Evolutionary conservation across 2,113 vertebrate genomes (phyloP).

Genomic region (Aythya baeri): DNA sequence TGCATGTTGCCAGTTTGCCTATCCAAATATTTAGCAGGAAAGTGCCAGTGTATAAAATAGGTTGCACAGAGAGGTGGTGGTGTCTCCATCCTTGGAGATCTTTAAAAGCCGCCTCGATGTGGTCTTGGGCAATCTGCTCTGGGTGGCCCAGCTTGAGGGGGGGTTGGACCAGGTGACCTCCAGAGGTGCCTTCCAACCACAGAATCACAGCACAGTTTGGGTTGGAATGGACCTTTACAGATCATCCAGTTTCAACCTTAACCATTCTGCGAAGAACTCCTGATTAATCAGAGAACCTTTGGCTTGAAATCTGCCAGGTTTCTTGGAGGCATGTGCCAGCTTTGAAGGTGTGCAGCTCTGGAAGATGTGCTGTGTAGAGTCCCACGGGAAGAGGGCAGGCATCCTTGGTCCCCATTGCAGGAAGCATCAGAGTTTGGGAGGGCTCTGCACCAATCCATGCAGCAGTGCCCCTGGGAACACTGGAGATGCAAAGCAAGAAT

Average conservation of each 20-base stretch:
- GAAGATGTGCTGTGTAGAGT: background rate
- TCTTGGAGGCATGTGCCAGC: background rate
- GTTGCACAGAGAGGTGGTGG: background rate
- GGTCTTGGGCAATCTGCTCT: background rate
- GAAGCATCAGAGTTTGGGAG: background rate
- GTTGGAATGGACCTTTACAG: background rate
- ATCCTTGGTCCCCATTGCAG: accelerated
- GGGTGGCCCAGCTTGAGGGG: background rate
- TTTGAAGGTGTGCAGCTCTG: background rate
- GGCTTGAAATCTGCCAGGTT: background rate
- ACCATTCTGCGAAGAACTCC: background rate
- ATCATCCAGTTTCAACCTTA: background rate
- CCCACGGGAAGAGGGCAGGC: too few relatives aligned
- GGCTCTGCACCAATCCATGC: background rate
- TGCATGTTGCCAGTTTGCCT: background rate
- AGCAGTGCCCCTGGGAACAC: background rate
- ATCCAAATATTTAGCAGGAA: background rate
- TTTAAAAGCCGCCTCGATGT: background rate
- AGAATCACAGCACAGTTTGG: background rate
- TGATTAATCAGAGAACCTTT: background rate
- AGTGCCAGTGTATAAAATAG: background rate
- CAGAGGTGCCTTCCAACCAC: background rate
- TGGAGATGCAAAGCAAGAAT: background rate
- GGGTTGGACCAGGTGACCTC: background rate
- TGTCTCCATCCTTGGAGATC: background rate